A percentile compares a stretch with the other conserved stretches of the same genome.
Conservation (phyloP, 2,113 vertebrate species). For the Paramisgurnus dabryanus region DNA sequence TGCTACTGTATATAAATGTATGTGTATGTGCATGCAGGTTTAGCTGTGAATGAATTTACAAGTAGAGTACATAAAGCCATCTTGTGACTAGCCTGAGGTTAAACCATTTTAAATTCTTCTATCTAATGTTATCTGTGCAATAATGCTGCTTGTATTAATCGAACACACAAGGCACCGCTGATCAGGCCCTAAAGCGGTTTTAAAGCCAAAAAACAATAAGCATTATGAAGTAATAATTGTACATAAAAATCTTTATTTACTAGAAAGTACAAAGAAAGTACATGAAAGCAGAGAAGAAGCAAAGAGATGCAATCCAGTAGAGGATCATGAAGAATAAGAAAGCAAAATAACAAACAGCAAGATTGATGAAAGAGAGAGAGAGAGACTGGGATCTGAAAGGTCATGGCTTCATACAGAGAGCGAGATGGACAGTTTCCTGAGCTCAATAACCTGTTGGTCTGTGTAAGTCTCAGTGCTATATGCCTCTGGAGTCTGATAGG, state of each 20-base stretch:
- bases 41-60: neutral
- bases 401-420: constrained; percentile 27
- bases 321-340: constrained; percentile 23
- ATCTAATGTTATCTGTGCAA: neutral
- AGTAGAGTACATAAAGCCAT: neutral
- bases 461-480: neutral
- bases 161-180: neutral
- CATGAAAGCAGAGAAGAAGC: neutral
- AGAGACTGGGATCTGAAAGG: constrained; percentile 8
- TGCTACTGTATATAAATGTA: too few relatives aligned
- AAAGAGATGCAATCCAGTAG: neutral
- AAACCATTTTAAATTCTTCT: neutral
- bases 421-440: neutral
- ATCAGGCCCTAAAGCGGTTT: neutral
- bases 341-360: constrained; percentile 38
- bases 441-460: constrained; percentile 17
- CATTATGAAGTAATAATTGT: neutral
- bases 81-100: too few relatives aligned
- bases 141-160: neutral
- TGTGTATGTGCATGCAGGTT: too few relatives aligned
- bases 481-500: neutral
- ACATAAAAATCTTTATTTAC: neutral
- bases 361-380: constrained; percentile 27
- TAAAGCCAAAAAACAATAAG: neutral
- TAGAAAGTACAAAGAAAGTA: neutral